Evolutionary conservation across 2,888 invertebrate genomes (phyloP), one percentile per base, ranked within the genome.

Genomic region (Phyto melanocephala): DNA sequence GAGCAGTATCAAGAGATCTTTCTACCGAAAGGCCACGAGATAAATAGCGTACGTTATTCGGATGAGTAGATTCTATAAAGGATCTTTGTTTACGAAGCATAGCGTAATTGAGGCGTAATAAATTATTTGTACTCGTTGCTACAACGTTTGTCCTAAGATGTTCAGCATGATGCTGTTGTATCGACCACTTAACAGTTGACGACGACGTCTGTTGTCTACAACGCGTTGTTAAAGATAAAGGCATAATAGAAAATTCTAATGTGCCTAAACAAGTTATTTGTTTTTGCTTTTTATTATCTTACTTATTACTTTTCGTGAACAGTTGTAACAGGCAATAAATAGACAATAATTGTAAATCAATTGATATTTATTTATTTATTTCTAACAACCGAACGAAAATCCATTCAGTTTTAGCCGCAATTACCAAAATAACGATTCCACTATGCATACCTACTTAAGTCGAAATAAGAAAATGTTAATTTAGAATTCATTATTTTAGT

Each of bases 61-160:
- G 45, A n/a, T 77, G 15, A 24, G 54, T 54, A 80, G 86, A 22
- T 74, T 89, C 89, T n/a, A 86, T 85, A 24, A 89, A 87, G 3
- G 89, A 89, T 47, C 88, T 86, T 72, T 89, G 89, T 56, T 89
- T 89, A n/a, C 86, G 86, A 8, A 89, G 70, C 86, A 86, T 11
- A 89, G 70, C 1, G 60, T 8, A 28, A 6, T 33, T 54, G 82
- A 62, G 79, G 1, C 62, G 77, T 15, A 50, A 35, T 35, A 42
- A 28, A 42, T 20, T 83, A 84, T 50, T 81, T 70, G 33, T 77
- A 50, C 13, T 10, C 40, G 78, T 15, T 47, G 42, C 20, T 67
- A 56, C n/a, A 24, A 6, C 35, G 7, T 42, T 52, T 17, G 58
- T 28, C 1, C 24, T 33, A 13, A 45, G 67, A 37, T 37, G 81